Evolutionary conservation across 2,113 vertebrate species (phyloP), one percentile per base, ranked within the genome.

Genomic region (Limnothrissa miodon): DNA sequence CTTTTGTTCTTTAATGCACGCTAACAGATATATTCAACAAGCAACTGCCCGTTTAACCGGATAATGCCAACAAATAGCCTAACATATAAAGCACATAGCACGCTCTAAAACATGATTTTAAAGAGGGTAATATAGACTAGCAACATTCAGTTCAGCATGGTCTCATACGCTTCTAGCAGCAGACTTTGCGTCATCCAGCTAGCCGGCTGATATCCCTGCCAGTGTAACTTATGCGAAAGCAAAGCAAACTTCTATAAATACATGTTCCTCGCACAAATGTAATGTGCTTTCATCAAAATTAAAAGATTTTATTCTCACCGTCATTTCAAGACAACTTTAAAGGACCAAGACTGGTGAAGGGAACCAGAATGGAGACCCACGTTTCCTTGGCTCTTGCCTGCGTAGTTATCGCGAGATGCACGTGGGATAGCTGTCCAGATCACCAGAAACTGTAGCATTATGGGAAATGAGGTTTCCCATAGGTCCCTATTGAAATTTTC

Each of bases 271-370:
- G 4, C 15, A 33, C 33, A 36, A 13, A 19, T 39, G 0, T 4
- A 1, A 17, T 36, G 13, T 15, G 17, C 15, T 36, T 2, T 5
- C 6, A 19, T 29, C 9, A 1, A 13, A 33, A 56, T 25, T n/a
- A 2, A 36, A 13, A 79, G 45, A 79, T 19, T 45, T 44, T 0
- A 70, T 66, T 17, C 79, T 29, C 89, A 94, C 94, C 91, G 93
- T 88, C 94, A 95, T 95, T 83, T 81, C 80, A 21, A 29, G 62
- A 56, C 36, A 83, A 85, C 80, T 89, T 87, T 78, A 29, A 29
- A 29, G 5, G 39, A 74, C 66, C 66, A 4, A 74, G 36, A 2
- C 25, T 74, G 23, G 0, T 6, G 25, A n/a, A 23, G 0, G 4
- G 25, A n/a, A 23, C 45, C 19, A 79, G 15, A 82, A 17, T 53